Percentiles rank a stretch among this genome's conserved stretches.
Evolutionary conservation across 2,888 invertebrate species (phyloP).

Genomic region (Petrophora chlorosata): DNA sequence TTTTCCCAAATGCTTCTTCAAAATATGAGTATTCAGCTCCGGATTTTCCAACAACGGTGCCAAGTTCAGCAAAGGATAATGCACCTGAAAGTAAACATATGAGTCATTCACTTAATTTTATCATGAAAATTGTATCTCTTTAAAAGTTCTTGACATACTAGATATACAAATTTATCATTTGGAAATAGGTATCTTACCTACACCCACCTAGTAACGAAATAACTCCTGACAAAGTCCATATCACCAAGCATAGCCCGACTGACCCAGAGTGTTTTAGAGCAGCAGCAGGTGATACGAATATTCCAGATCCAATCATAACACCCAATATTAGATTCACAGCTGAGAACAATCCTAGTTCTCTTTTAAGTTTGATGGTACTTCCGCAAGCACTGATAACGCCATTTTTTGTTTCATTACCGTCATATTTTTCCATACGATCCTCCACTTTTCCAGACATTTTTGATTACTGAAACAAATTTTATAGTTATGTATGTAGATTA

Average conservation of each 20-base stretch:
- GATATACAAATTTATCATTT: too few relatives aligned
- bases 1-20: conserved; percentile 87
- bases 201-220: conserved; percentile 90
- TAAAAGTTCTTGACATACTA: too few relatives aligned
- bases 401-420: conserved; percentile 39
- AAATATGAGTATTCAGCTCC: conserved; percentile 93
- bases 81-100: conserved; percentile 83
- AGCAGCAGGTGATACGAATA: conserved; percentile 92
- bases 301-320: conserved; percentile 96
- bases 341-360: conserved; percentile 91
- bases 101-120: too few relatives aligned
- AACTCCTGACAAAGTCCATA: conserved; percentile 91
- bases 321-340: conserved; percentile 93
- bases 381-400: conserved; percentile 46
- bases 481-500: not conserved
- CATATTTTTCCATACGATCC: conserved; percentile 46
- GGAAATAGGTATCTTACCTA: conserved; percentile 62
- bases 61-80: conserved; percentile 91
- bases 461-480: conserved; percentile 43
- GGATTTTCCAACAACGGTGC: conserved; percentile 90
- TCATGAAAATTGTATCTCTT: too few relatives aligned
- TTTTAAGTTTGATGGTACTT: conserved; percentile 85
- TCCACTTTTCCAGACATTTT: conserved; percentile 58
- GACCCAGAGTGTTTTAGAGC: conserved; percentile 91
- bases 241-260: conserved; percentile 89